Base-by-base conservation (phyloP, 2,797 vertebrate genomes). In the Bradypodion pumilum region DNA sequence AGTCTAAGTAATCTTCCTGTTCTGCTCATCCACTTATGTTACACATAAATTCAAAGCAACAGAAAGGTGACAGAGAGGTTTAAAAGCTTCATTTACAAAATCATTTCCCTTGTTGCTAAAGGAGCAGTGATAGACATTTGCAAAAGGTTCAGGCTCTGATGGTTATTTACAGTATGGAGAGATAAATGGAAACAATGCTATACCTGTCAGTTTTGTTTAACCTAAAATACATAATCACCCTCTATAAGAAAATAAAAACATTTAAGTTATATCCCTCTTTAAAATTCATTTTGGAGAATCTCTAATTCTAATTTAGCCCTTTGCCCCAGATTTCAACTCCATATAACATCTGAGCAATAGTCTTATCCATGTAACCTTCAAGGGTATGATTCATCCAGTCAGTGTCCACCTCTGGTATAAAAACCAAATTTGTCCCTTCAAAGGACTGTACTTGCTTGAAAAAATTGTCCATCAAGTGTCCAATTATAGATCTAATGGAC, bases 1-100 rank as follows among this genome's bases (percentile, higher is more conserved):
- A 79, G 91, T 86, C 82, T 88, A 44, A 2, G 6, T 82, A 89
- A 91, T 81, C 65, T 74, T 79, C 52, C 44, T 75, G 69, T 84
- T 91, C 68, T 46, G 2, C 29, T 89, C 84, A 85, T 70, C 74
- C 59, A 35, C 21, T 21, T 81, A 13, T 78, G 16, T 86, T 46
- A 46, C 44, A 46, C n/a, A 27, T 75, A 86, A 88, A 89, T 88
- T 74, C 60, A 84, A 85, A 89, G 79, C 35, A 83, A 65, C 21
- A 63, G 70, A 69, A 83, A 78, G 19, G n/a, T 35, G 21, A 29
- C 62, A 56, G 81, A 49, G 27, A 49, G 27, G 44, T 82, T 85
- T 81, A 73, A 82, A 79, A 40, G 70, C 0, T 0, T 72, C 56
- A 77, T 69, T 86, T 56, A 72, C 12, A 86, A 86, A 65, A 78